These are phyloP conservation scores for Phlogophora meticulosa DNA, from an alignment of 2,888 invertebrate genomes.

Conservation along the genomic window DNA sequence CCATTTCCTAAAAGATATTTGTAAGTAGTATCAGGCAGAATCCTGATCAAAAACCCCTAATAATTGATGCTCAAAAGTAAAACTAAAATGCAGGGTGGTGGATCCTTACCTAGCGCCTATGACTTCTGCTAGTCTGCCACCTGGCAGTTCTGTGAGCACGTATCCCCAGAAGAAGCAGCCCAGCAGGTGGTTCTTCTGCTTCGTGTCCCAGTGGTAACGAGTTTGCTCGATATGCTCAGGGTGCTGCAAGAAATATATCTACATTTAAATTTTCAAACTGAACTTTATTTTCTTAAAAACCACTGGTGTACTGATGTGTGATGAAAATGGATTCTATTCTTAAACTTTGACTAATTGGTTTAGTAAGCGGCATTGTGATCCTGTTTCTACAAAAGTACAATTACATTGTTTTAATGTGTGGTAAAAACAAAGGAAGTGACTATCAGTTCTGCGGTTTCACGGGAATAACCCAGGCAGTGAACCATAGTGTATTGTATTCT, in stretches of 20 bases:
- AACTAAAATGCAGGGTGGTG: neutral
- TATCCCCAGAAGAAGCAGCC: constrained; percentile 98
- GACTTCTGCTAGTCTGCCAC: constrained; percentile 95
- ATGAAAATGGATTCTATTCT: neutral
- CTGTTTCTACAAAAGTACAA: constrained; percentile 22
- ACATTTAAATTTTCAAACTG: constrained; percentile 4
- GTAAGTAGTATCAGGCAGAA: no score
- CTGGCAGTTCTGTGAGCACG: constrained; percentile 96
- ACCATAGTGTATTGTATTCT: neutral
- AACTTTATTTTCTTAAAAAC: constrained; percentile 3
- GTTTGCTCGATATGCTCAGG: constrained; percentile 87
- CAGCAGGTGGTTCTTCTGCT: constrained; percentile 95
- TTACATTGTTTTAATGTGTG: constrained; percentile 14
- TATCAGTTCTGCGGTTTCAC: constrained; percentile 44
- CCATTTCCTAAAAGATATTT: no score
- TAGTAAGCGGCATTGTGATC: constrained; percentile 1
- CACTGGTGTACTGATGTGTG: neutral
- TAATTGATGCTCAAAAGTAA: neutral
- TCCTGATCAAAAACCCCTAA: no score
- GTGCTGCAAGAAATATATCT: constrained; percentile 74
- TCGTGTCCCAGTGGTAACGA: constrained; percentile 94
- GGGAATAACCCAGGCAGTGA: constrained; percentile 39
- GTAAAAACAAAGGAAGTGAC: constrained; percentile 40
- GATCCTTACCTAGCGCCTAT: constrained; percentile 93
- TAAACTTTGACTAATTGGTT: neutral